These are phyloP conservation scores for Orcinus orca DNA, from an alignment of 2,113 vertebrate species.

Conservation along the genomic window DNA sequence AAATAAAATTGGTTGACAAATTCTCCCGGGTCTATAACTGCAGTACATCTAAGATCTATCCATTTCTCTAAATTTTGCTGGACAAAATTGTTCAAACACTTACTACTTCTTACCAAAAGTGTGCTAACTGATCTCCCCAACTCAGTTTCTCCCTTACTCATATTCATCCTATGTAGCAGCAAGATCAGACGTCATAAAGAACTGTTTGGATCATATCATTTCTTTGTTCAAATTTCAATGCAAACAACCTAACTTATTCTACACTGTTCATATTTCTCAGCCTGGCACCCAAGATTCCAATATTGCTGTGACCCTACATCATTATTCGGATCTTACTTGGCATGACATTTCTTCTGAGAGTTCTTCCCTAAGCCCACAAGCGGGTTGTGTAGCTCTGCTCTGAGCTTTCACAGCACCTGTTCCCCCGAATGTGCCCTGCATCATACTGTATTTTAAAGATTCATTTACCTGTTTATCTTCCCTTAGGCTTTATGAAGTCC, in stretches of 20 bases:
- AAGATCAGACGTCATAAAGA: background rate
- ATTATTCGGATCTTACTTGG: background rate
- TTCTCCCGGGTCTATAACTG: background rate
- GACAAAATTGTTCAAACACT: background rate
- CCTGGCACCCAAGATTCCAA: background rate
- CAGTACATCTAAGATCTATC: background rate
- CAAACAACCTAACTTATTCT: background rate
- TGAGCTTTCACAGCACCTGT: background rate
- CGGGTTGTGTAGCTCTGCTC: background rate
- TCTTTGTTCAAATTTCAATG: conserved; percentile 10
- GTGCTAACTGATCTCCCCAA: background rate
- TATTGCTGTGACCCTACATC: background rate
- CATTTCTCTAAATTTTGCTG: background rate
- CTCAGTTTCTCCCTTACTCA: background rate
- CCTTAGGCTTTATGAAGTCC: background rate
- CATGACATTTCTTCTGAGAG: background rate
- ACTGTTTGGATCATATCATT: background rate
- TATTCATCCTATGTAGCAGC: background rate
- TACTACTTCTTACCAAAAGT: background rate
- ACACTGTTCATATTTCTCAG: background rate
- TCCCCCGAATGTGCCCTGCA: background rate
- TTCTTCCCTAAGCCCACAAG: background rate
- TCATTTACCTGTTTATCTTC: background rate
- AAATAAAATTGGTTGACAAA: background rate
- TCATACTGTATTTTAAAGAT: background rate